phyloP scores from a whole-genome alignment of 2,113 vertebrate genomes.

The Rhinolophus sinicus region DNA sequence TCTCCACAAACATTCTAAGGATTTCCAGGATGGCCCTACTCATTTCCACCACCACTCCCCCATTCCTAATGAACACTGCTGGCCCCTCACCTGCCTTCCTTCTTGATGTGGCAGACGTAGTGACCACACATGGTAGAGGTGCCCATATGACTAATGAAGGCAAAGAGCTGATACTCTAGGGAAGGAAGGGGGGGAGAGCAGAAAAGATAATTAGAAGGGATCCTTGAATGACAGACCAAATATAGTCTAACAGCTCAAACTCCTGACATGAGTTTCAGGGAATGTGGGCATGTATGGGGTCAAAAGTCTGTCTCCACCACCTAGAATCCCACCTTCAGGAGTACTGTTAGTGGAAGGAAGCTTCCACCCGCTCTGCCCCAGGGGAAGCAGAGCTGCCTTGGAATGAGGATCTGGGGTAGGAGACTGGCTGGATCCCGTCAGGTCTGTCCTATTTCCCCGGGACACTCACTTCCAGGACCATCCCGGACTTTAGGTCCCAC shows the following conservation, averaged over 20 bases:
- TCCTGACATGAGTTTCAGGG: background rate
- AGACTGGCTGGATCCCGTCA: background rate
- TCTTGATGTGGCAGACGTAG: constrained; percentile 99
- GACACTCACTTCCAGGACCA: constrained; percentile 94
- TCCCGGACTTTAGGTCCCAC: constrained; percentile 97
- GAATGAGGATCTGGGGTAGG: background rate
- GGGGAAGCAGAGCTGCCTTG: background rate
- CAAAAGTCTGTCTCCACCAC: background rate
- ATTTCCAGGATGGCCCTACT: background rate
- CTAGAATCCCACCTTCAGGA: background rate
- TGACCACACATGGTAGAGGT: constrained; percentile 99
- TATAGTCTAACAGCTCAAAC: background rate
- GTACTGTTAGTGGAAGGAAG: background rate
- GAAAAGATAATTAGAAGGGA: background rate
- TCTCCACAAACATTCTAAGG: background rate
- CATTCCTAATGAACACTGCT: background rate
- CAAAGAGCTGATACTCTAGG: constrained; percentile 97
- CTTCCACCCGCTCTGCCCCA: background rate
- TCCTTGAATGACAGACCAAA: background rate
- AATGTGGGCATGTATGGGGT: rapidly evolving
- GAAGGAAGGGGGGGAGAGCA: background rate
- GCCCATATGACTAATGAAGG: constrained; percentile 99
- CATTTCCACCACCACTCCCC: background rate
- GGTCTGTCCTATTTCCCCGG: background rate
- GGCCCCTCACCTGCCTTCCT: constrained; percentile 94